Evolutionary conservation across 2,888 invertebrate genomes (phyloP).

Genomic region (Myopa testacea): DNA sequence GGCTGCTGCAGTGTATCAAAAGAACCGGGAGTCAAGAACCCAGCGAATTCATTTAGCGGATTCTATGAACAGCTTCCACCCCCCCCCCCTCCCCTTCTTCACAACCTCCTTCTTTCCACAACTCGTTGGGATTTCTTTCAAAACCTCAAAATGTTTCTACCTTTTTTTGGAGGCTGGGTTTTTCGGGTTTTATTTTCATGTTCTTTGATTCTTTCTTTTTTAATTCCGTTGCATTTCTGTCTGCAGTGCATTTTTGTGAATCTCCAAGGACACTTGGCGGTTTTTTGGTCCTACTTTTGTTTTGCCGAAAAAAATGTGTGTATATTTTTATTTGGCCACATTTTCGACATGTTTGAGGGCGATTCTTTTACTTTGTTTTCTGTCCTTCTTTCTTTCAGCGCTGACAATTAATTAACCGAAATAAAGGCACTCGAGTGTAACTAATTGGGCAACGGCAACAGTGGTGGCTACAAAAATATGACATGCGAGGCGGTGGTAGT

Average conservation of each 20-base stretch:
- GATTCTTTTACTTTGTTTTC: conserved; percentile 39
- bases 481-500: neutral
- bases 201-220: neutral
- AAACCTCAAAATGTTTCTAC: conserved; percentile 1
- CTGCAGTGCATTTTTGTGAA: conserved; percentile 28
- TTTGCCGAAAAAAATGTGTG: neutral
- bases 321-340: conserved; percentile 22
- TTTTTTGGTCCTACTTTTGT: conserved; percentile 14
- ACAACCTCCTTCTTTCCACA: neutral
- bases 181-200: neutral
- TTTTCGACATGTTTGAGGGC: conserved; percentile 15
- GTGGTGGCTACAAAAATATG: neutral
- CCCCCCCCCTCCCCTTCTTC: neutral
- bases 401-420: conserved; percentile 64
- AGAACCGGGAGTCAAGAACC: neutral
- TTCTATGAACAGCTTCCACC: neutral
- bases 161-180: neutral
- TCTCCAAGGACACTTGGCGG: conserved; percentile 30
- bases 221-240: neutral
- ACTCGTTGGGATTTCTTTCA: neutral
- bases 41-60: neutral
- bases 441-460: conserved; percentile 36
- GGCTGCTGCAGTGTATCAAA: conserved; percentile 25
- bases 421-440: conserved; percentile 56
- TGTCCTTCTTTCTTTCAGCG: neutral